A percentile compares a stretch with the other conserved stretches of the same genome.
Conservation (phyloP, 2,888 invertebrate species). For the Agrochola litura region DNA sequence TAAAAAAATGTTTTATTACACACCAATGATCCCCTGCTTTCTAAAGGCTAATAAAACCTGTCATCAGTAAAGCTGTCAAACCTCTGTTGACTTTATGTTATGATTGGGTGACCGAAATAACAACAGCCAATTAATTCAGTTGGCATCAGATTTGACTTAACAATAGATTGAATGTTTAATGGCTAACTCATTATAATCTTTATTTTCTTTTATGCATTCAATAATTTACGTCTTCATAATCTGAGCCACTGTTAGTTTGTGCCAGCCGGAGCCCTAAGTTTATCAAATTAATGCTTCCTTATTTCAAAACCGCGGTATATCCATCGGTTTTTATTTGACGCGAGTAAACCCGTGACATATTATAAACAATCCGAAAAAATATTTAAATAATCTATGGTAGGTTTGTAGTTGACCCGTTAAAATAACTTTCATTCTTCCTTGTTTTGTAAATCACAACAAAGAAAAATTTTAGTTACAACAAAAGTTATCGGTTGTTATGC, state of each 20-base stretch:
- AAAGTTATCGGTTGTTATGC: background rate
- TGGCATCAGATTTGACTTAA: constrained; percentile 10
- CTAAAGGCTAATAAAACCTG: background rate
- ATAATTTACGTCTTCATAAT: constrained; percentile 1
- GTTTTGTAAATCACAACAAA: constrained; percentile 3
- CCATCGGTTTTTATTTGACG: background rate
- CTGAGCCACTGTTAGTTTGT: background rate
- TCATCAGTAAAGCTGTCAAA: constrained; percentile 25
- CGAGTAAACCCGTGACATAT: background rate
- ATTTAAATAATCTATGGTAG: background rate
- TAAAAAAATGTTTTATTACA: background rate
- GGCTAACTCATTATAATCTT: background rate
- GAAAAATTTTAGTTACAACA: constrained; percentile 1
- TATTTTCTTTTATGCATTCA: background rate
- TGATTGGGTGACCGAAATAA: constrained; percentile 15
- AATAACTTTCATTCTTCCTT: background rate
- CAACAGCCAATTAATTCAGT: background rate
- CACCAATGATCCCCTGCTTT: background rate
- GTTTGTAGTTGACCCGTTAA: background rate
- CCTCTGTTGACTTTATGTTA: background rate
- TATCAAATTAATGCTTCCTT: constrained; percentile 6
- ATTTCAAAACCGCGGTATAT: background rate
- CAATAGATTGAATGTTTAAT: constrained; percentile 9
- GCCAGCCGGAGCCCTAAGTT: background rate
- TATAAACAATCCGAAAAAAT: constrained; percentile 1